phyloP scores from a whole-genome alignment of 1,140 invertebrate genomes.

The Mizuhopecten yessoensis region DNA sequence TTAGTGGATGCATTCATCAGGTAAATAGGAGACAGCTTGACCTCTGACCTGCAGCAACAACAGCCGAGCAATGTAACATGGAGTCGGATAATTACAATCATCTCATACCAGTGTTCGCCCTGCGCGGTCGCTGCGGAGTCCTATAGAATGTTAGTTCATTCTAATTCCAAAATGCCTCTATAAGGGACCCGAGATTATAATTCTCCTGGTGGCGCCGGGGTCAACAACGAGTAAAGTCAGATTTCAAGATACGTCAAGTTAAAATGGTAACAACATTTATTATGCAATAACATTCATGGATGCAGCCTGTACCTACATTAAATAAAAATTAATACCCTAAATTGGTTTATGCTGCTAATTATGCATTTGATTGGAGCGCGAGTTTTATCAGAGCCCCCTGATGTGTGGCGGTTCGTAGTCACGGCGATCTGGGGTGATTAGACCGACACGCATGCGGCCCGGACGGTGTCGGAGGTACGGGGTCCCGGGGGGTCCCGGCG shows the following conservation, averaged over 20 bases:
- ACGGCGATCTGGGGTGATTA: conserved; percentile 10
- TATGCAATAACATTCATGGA: conserved; percentile 34
- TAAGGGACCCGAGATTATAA: conserved; percentile 12
- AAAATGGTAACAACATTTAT: conserved; percentile 35
- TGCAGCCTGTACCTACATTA: conserved; percentile 15
- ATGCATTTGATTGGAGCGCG: conserved; percentile 20
- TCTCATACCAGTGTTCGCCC: conserved; percentile 12
- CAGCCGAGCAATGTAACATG: conserved; percentile 9
- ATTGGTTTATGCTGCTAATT: conserved; percentile 39
- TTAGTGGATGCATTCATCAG: conserved; percentile 5
- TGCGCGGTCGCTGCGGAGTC: background rate
- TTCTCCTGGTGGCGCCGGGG: background rate
- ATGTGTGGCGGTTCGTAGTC: conserved; percentile 30
- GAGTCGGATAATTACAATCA: conserved; percentile 5
- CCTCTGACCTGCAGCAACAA: background rate
- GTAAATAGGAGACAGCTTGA: background rate
- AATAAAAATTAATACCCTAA: conserved; percentile 36
- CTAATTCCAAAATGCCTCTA: conserved; percentile 29
- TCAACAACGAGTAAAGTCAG: conserved; percentile 4
- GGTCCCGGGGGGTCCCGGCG: background rate
- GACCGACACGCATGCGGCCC: conserved; percentile 27
- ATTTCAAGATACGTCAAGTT: conserved; percentile 28
- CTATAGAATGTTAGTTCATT: background rate
- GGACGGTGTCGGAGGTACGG: background rate
- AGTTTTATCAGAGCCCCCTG: conserved; percentile 4